Percentiles rank a stretch among this genome's conserved stretches.
These are phyloP conservation scores for Caranx ignobilis DNA, from an alignment of 2,113 vertebrate genomes.

Conservation along the genomic window DNA sequence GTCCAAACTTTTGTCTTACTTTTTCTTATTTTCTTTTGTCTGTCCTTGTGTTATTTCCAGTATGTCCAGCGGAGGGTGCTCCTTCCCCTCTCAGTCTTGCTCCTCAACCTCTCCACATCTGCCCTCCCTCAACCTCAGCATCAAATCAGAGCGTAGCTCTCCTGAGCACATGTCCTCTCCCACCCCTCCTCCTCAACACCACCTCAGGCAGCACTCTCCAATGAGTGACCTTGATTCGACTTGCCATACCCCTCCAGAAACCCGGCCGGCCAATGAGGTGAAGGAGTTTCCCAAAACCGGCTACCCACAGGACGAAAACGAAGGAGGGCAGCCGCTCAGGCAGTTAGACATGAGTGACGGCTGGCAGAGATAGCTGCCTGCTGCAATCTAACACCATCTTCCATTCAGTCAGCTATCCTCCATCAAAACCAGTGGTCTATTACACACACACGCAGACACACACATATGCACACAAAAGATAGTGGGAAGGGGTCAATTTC, in stretches of 20 bases:
- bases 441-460: not conserved
- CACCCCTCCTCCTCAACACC: constrained; percentile 74
- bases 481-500: constrained; percentile 11
- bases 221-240: constrained; percentile 68
- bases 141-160: constrained; percentile 92
- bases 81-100: constrained; percentile 77
- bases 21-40: not conserved
- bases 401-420: constrained; percentile 35
- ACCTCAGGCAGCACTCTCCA: constrained; percentile 73
- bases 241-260: constrained; percentile 60
- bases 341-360: constrained; percentile 80
- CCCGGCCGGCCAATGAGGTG: constrained; percentile 65
- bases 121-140: constrained; percentile 84
- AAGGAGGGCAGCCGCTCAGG: constrained; percentile 68
- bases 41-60: constrained; percentile 70
- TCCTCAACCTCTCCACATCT: constrained; percentile 71
- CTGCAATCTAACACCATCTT: constrained; percentile 39
- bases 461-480: constrained; percentile 22
- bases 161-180: constrained; percentile 85
- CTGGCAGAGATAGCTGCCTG: constrained; percentile 90
- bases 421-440: constrained; percentile 28
- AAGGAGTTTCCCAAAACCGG: constrained; percentile 83
- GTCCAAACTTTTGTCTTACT: not conserved
- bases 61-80: constrained; percentile 80
- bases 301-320: constrained; percentile 81